A percentile compares a stretch with the other conserved stretches of the same genome.
phyloP scores from a whole-genome alignment of 2,797 vertebrate genomes.

The Kryptolebias ocellatus region DNA sequence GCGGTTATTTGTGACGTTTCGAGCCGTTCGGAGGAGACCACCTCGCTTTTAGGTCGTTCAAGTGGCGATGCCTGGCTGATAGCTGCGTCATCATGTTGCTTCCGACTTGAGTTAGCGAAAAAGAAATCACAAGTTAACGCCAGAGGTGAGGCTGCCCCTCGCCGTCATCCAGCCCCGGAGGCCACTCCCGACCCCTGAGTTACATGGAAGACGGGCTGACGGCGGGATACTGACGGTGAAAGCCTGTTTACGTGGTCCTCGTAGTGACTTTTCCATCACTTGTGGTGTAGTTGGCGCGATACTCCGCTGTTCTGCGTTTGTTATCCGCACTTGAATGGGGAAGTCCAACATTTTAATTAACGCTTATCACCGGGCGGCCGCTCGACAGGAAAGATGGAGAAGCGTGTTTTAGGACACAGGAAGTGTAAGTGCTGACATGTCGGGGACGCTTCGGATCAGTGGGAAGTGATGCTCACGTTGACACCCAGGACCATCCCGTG shows the following conservation, averaged over 20 bases:
- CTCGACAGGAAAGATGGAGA: not conserved
- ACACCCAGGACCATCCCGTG: slow-evolving; percentile 43
- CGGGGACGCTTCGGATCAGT: slow-evolving; percentile 22
- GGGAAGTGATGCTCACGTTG: slow-evolving; percentile 56
- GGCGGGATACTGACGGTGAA: slow-evolving; percentile 39
- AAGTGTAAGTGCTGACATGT: slow-evolving; percentile 21
- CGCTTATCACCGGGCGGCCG: not conserved
- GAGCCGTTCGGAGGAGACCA: slow-evolving; percentile 53
- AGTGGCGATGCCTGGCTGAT: slow-evolving; percentile 79
- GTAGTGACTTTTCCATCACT: slow-evolving; percentile 71
- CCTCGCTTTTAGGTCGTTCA: slow-evolving; percentile 75
- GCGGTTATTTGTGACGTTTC: slow-evolving; percentile 46
- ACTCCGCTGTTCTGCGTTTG: slow-evolving; percentile 41
- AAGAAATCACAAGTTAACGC: slow-evolving; percentile 83
- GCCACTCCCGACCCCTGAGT: slow-evolving; percentile 61
- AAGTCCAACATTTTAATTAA: slow-evolving; percentile 4
- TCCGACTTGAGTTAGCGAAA: slow-evolving; percentile 78
- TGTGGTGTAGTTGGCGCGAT: slow-evolving; percentile 68
- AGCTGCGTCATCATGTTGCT: slow-evolving; percentile 85
- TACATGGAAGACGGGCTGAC: slow-evolving; percentile 54
- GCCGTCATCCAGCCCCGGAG: slow-evolving; percentile 53
- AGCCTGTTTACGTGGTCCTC: slow-evolving; percentile 31
- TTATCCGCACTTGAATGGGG: slow-evolving; percentile 39
- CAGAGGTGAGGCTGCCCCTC: slow-evolving; percentile 61
- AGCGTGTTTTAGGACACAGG: not conserved